These are phyloP conservation scores for Coenonympha arcania DNA, from an alignment of 2,888 invertebrate genomes.

Conservation along the genomic window DNA sequence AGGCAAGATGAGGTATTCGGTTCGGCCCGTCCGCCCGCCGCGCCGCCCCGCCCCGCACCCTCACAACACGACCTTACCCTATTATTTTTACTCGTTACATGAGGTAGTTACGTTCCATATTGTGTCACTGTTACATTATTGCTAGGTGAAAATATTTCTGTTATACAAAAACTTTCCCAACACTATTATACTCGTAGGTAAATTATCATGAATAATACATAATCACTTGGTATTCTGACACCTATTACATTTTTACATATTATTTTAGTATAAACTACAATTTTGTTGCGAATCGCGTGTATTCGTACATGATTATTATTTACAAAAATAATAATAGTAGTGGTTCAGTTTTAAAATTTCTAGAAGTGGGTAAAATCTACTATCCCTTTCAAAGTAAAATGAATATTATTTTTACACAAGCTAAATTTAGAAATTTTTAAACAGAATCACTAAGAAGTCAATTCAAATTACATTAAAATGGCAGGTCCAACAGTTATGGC, in stretches of 20 bases:
- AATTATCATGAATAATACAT: slow-evolving; percentile 29
- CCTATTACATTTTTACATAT: slow-evolving; percentile 40
- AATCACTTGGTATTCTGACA: slow-evolving; percentile 39
- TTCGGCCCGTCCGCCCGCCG: slow-evolving; percentile 18
- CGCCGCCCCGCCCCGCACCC: slow-evolving; percentile 32
- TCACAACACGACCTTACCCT: slow-evolving; percentile 50
- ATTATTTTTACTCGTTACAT: slow-evolving; percentile 65
- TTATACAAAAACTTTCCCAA: slow-evolving; percentile 57
- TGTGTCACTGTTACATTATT: slow-evolving; percentile 56
- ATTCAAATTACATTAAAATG: too few species aligned
- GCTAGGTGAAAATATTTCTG: slow-evolving; percentile 60
- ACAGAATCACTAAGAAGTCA: too few species aligned
- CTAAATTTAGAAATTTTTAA: too few species aligned
- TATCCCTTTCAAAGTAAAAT: too few species aligned
- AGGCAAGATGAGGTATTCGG: slow-evolving; percentile 49
- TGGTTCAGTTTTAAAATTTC: too few species aligned
- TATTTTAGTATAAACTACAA: slow-evolving; percentile 22
- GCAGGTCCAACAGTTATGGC: too few species aligned
- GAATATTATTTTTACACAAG: too few species aligned
- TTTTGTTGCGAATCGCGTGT: slow-evolving; percentile 20
- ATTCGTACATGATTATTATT: slow-evolving; percentile 13
- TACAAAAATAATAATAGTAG: not conserved
- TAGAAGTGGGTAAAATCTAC: too few species aligned
- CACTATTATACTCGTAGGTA: slow-evolving; percentile 59
- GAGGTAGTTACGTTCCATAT: slow-evolving; percentile 70